Percentiles rank a stretch among this genome's conserved stretches.
Conservation (phyloP, 2,113 vertebrate species). For the Orthonyx spaldingii region DNA sequence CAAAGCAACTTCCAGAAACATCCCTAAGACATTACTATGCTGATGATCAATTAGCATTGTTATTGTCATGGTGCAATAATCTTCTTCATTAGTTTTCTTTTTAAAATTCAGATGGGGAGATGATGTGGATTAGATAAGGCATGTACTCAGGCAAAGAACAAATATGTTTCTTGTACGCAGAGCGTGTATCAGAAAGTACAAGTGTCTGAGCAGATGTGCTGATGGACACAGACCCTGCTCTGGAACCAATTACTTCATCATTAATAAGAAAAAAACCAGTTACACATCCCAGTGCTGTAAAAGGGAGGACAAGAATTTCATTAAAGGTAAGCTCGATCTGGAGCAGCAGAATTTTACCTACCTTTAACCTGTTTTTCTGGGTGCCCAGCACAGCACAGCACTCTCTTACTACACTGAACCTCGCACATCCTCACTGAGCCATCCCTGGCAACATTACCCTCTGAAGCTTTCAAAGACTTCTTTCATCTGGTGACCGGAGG, state of each 20-base stretch:
- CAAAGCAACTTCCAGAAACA: not conserved
- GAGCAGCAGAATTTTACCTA: not conserved
- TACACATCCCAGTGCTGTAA: not conserved
- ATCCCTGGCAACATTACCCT: not conserved
- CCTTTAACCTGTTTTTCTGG: not conserved
- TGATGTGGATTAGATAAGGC: not conserved
- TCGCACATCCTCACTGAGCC: not conserved
- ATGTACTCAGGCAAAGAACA: not conserved
- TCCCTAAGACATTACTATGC: not conserved
- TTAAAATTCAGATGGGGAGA: not conserved
- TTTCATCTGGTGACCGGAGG: not conserved
- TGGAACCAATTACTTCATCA: not conserved
- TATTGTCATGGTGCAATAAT: not conserved
- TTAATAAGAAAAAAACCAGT: not conserved
- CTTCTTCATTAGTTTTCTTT: not conserved
- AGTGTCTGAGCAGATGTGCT: not conserved
- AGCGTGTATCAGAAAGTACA: not conserved
- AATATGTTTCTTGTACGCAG: accelerated
- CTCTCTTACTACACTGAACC: not conserved
- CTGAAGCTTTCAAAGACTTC: not conserved
- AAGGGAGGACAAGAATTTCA: not conserved
- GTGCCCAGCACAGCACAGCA: accelerated
- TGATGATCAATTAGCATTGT: not conserved
- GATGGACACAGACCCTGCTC: not conserved
- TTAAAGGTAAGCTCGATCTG: accelerated